Evolutionary conservation across 2,888 invertebrate species (phyloP), one percentile per base, ranked within the genome.

Genomic region (Tetanocera ferruginea): DNA sequence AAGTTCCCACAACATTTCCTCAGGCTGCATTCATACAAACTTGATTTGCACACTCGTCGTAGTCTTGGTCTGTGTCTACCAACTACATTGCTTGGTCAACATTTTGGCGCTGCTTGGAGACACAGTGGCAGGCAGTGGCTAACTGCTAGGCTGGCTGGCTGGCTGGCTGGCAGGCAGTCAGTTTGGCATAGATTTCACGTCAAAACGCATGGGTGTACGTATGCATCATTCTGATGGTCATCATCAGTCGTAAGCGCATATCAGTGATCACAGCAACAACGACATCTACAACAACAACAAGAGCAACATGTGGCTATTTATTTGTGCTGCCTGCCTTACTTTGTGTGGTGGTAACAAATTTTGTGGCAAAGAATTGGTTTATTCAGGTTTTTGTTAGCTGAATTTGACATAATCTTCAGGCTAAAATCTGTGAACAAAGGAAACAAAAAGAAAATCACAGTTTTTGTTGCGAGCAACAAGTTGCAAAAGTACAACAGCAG

Each of bases 181-280:
- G 60, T 82, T 81, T 82, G 81, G 83, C 82, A 84, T 86, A 86
- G 87, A 86, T 86, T 88, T 87, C 83, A 86, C 86, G 88, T 88
- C 87, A 86, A 84, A 87, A 85, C 84, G 86, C 85, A 83, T 84
- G 86, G 86, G 86, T 87, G 87, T 87, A 87, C 86, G 83, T 86
- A 87, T 87, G 85, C 88, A 87, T 87, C 87, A 87, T 87, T 87
- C 86, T 86, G 88, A 87, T 88, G 87, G 86, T 86, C 87, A 87
- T 86, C 87, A 88, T 87, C 87, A 87, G 87, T 87, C 88, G 81
- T 84, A 78, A 85, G 85, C 83, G 82, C 84, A 82, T 87, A 87
- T 87, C 88, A 87, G 84, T 84, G 82, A 83, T 83, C 82, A 80
- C 81, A 43, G 76, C 79, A 78, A 62, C 67, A 37, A 78, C 62